Conservation (phyloP, 2,888 invertebrate genomes). For the Micropterix aruncella region DNA sequence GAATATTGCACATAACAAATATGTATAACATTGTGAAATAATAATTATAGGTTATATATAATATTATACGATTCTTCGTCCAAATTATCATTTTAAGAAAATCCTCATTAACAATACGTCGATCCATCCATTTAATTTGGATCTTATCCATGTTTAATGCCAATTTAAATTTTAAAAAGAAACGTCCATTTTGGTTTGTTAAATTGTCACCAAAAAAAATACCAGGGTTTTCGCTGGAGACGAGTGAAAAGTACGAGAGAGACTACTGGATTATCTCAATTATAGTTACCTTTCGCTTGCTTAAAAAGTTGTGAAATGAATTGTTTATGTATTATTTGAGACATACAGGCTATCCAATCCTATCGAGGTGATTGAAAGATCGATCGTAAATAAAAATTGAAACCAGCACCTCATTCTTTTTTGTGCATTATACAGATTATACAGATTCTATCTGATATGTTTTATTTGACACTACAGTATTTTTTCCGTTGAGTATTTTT, state of each 20-base stretch:
- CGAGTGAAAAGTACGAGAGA: constrained; percentile 4
- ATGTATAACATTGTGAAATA: too few species aligned
- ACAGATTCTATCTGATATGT: too few species aligned
- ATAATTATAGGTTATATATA: too few species aligned
- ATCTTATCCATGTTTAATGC: not conserved
- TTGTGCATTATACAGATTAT: too few species aligned
- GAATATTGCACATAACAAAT: too few species aligned
- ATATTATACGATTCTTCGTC: not conserved
- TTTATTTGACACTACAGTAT: too few species aligned
- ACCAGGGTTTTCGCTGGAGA: too few species aligned
- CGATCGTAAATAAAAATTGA: too few species aligned
- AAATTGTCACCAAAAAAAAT: too few species aligned
- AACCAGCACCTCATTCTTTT: too few species aligned
- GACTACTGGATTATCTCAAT: not conserved
- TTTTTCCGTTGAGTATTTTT: too few species aligned
- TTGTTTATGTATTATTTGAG: not conserved
- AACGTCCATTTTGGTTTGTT: not conserved
- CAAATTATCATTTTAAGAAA: not conserved
- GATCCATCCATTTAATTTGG: not conserved
- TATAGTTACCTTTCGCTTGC: not conserved
- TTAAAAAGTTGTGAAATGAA: not conserved
- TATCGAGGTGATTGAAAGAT: too few species aligned
- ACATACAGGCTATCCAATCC: not conserved
- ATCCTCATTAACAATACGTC: not conserved
- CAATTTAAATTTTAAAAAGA: not conserved